Conservation (phyloP, 2,797 vertebrate species). For the Sebastiscus albofasciatus region DNA sequence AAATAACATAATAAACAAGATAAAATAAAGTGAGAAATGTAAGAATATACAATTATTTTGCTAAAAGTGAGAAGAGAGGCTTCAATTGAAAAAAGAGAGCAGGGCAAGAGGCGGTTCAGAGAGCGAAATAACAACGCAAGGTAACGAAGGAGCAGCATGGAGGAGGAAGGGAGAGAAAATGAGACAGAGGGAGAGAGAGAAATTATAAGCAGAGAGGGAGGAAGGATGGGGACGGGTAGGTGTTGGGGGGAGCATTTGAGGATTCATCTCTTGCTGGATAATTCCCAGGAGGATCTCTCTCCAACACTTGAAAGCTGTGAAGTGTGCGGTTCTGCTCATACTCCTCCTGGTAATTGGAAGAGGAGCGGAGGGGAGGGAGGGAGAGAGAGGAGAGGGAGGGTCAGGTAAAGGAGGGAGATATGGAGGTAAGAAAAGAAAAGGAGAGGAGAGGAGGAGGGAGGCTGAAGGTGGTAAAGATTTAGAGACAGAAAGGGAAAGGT, state of each 20-base stretch:
- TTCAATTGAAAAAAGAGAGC: background rate
- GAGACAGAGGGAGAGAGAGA: conserved; percentile 29
- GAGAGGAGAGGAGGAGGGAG: background rate
- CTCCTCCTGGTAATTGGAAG: conserved; percentile 86
- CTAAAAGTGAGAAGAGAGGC: background rate
- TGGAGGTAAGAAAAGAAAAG: conserved; percentile 9
- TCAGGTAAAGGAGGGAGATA: conserved; percentile 61
- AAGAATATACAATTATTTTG: conserved; percentile 4
- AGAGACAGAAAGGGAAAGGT: conserved; percentile 11
- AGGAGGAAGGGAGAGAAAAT: conserved; percentile 49
- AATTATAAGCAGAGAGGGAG: conserved; percentile 42
- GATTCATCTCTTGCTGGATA: conserved; percentile 82
- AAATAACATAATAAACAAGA: background rate
- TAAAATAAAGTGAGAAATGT: background rate
- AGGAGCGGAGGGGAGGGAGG: conserved; percentile 28
- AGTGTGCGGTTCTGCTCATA: conserved; percentile 86
- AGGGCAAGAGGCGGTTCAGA: background rate
- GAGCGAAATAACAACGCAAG: conserved; percentile 36
- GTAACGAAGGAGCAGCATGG: conserved; percentile 39
- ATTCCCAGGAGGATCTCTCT: conserved; percentile 83
- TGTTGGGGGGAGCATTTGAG: conserved; percentile 70
- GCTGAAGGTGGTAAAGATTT: conserved; percentile 20
- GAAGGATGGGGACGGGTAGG: conserved; percentile 51
- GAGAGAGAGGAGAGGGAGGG: background rate
- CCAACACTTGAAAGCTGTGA: conserved; percentile 87